phyloP scores from a whole-genome alignment of 2,888 invertebrate species.

The Amphipoea lucens region DNA sequence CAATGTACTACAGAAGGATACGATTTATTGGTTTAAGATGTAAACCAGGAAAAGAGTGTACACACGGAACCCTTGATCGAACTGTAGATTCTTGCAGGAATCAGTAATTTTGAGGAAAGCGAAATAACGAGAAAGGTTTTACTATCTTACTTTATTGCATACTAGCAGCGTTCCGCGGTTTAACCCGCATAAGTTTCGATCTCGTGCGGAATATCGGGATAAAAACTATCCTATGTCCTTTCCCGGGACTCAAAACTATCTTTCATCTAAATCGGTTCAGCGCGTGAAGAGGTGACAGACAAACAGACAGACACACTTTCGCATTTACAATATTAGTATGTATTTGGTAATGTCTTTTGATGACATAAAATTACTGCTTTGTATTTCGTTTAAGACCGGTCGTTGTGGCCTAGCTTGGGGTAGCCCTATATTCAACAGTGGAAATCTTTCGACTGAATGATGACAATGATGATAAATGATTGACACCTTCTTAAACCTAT shows the following conservation, averaged over 20 bases:
- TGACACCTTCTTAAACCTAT: not conserved
- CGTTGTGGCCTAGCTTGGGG: not conserved
- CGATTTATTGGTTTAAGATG: conserved; percentile 23
- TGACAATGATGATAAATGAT: conserved; percentile 1
- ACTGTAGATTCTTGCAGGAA: not conserved
- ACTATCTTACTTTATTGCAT: not conserved
- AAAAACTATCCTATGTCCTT: no score
- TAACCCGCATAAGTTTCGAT: no score
- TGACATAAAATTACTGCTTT: not conserved
- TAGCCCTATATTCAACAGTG: not conserved
- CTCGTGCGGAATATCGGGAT: no score
- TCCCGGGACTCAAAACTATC: no score
- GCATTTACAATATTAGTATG: no score
- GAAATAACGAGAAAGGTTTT: not conserved
- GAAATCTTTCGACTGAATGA: not conserved
- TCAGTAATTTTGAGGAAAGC: conserved; percentile 3
- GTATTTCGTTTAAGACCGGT: not conserved
- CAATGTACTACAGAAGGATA: conserved; percentile 10
- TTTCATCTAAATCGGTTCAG: no score
- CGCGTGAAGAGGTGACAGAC: no score
- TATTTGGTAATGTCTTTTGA: not conserved
- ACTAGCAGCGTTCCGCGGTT: no score
- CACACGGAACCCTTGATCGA: not conserved
- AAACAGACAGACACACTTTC: no score
- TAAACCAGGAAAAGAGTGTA: not conserved